phyloP scores from a whole-genome alignment of 2,797 vertebrate species.

The Cryptoprocta ferox region DNA sequence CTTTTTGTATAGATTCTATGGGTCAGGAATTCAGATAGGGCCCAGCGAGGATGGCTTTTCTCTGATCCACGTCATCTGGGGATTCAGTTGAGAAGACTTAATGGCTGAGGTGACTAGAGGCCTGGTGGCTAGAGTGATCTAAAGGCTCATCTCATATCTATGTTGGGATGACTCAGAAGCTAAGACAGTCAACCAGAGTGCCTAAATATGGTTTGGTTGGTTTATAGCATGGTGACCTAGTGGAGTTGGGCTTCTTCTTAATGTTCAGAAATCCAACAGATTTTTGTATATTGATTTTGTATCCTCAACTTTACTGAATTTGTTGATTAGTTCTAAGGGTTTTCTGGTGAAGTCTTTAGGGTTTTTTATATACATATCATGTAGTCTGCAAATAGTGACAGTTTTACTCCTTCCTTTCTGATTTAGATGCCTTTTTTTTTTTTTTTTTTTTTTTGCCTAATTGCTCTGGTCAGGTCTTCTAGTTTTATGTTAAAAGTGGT shows the following conservation, averaged over 20 bases:
- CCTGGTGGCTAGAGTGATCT: not conserved
- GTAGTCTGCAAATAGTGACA: not conserved
- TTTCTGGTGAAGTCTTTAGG: not conserved
- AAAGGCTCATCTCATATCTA: not conserved
- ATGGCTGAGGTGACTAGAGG: not conserved
- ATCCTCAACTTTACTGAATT: not conserved
- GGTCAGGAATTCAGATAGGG: not conserved
- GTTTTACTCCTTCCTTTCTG: not conserved
- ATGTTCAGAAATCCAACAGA: not conserved
- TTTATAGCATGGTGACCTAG: not conserved
- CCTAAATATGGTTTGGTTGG: not conserved
- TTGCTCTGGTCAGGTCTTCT: not conserved
- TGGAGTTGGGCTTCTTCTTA: not conserved
- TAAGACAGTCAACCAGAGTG: not conserved
- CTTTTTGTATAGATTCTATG: not conserved
- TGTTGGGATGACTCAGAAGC: not conserved
- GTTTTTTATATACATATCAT: not conserved
- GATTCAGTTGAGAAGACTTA: not conserved
- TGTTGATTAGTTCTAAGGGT: not conserved
- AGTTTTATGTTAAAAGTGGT: not conserved
- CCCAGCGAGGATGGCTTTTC: not conserved
- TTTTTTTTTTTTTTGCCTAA: not conserved
- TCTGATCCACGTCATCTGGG: not conserved
- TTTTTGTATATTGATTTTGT: not conserved
- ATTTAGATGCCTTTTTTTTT: not conserved